These are phyloP conservation scores for Parotocinclus haroldoi DNA, from an alignment of 2,797 vertebrate genomes.

Conservation along the genomic window DNA sequence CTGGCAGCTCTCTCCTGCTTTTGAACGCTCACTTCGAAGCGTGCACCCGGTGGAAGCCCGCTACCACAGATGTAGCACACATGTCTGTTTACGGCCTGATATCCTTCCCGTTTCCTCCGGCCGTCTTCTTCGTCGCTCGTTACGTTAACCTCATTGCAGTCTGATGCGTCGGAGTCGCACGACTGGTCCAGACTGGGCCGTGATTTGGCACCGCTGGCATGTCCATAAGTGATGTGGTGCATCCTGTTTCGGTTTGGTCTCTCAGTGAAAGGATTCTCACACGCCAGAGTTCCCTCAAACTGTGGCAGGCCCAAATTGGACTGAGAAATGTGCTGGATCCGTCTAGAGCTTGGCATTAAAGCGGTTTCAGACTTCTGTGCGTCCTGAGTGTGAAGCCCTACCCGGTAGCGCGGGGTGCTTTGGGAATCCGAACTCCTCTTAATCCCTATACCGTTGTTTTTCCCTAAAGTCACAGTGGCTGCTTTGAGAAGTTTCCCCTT, in stretches of 20 bases:
- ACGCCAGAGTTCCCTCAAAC: conserved; percentile 59
- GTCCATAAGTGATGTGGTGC: conserved; percentile 55
- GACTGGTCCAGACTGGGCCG: conserved; percentile 7
- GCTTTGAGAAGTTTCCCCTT: conserved; percentile 53
- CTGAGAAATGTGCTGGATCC: conserved; percentile 62
- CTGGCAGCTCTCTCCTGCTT: conserved; percentile 83
- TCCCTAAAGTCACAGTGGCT: conserved; percentile 37
- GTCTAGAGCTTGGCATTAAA: conserved; percentile 56
- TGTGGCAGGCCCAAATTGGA: conserved; percentile 58
- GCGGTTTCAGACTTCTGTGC: conserved; percentile 60
- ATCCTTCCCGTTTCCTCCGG: neutral
- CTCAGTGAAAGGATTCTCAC: conserved; percentile 56
- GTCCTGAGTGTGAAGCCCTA: conserved; percentile 60
- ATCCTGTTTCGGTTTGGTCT: conserved; percentile 72
- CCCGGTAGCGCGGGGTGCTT: conserved; percentile 56
- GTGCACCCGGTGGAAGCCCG: conserved; percentile 60
- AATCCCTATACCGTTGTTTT: conserved; percentile 61
- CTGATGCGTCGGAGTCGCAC: conserved; percentile 39
- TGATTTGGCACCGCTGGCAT: neutral
- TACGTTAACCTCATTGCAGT: conserved; percentile 79
- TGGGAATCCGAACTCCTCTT: conserved; percentile 71
- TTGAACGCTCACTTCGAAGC: conserved; percentile 86
- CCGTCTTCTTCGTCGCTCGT: conserved; percentile 72
- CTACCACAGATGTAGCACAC: conserved; percentile 86
- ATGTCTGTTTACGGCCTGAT: conserved; percentile 53